Base-by-base conservation (phyloP, 37 sponge, comb jelly and placozoan species). In the Corticium candelabrum region DNA sequence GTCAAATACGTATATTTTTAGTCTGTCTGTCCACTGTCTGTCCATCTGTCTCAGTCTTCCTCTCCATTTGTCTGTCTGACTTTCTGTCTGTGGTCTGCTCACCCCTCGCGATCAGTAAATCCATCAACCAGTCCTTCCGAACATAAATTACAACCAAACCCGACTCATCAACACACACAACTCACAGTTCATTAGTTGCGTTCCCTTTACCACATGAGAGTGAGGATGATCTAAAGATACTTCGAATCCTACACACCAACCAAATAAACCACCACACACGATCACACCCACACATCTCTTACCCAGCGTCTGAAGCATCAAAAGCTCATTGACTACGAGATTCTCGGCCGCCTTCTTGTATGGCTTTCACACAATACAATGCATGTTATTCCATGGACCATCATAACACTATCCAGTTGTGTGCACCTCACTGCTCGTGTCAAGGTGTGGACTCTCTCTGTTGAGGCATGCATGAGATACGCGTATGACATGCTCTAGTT, bases 221-320 rank as follows among this genome's bases (percentile, higher is more conserved):
- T 96, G 98, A 35, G 98, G 93, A 43, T 96, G 98, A 37, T 90
- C 85, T 39, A 96, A 85, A 5, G 82, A 68, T 30, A 96, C 89
- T 38, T 96, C 98, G 77, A 96, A 96, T 0, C 98, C 97, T 89
- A 78, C 43, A 72, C 38, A 3, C 29, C 1, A 33, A n/a, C 73
- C 7, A 4, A 31, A 4, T 27, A 4, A 33, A 4, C 7, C 31
- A 71, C 11, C 40, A 76, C 30, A 76, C 40, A 41, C 41, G 36
- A 2, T 2, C 56, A 37, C 75, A 76, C 34, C 67, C 62, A 76
- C 15, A 30, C 21, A 83, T 68, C 1, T 37, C 87, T 77, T 67
- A 87, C 92, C 93, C 2, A 95, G 83, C 1, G 96, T 95, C 80
- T 91, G 78, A 43, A 95, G 79, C 0, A 95, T 76, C 34, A 91